Evolutionary conservation across 1,140 invertebrate species (phyloP).

Genomic region (Drosophila pectinifera): DNA sequence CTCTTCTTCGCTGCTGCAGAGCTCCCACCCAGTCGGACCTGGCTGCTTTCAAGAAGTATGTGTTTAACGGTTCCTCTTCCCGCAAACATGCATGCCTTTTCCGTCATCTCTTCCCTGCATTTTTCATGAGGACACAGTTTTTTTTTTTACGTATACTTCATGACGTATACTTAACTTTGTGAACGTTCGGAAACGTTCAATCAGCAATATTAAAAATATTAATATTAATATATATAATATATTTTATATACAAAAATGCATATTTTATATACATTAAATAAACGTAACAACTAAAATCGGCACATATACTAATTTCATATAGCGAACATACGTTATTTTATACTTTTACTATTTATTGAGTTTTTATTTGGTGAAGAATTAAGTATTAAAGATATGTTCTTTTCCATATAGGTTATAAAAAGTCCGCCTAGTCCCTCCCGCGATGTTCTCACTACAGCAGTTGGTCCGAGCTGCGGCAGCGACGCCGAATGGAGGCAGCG

Average conservation of each 20-base stretch:
- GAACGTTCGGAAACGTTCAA: not conserved
- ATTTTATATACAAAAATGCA: too few relatives aligned
- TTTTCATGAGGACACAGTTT: not conserved
- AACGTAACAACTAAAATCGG: too few relatives aligned
- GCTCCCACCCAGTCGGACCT: not conserved
- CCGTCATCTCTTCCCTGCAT: not conserved
- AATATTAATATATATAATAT: too few relatives aligned
- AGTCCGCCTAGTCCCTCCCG: not conserved
- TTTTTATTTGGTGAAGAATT: not conserved
- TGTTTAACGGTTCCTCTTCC: not conserved
- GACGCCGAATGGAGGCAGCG: conserved; percentile 27
- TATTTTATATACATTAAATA: too few relatives aligned
- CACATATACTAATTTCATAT: too few relatives aligned
- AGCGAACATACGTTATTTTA: too few relatives aligned
- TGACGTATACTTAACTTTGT: too few relatives aligned
- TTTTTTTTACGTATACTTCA: too few relatives aligned
- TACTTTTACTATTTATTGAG: not conserved
- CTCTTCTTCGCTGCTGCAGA: not conserved
- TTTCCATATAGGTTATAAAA: not conserved
- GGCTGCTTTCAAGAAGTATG: not conserved
- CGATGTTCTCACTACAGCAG: conserved; percentile 78
- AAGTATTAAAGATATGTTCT: not conserved
- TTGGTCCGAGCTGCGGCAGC: conserved; percentile 66
- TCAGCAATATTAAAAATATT: too few relatives aligned
- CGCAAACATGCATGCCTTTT: not conserved